A percentile compares a stretch with the other conserved stretches of the same genome.
These are phyloP conservation scores for Tenualosa ilisha DNA, from an alignment of 2,797 vertebrate species.

Conservation along the genomic window DNA sequence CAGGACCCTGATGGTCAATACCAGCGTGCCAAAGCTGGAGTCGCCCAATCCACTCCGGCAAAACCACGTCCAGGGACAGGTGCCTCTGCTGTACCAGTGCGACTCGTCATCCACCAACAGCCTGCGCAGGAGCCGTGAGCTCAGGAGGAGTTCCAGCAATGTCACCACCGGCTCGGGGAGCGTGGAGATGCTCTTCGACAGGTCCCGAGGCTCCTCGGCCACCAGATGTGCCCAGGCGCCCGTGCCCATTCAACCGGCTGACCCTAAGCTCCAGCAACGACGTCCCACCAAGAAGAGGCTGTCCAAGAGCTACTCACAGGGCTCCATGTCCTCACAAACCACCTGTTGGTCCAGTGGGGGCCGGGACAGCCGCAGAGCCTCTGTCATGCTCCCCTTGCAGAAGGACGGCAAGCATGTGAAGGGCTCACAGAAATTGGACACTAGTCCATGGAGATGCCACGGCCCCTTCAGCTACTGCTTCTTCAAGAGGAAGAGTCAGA, in stretches of 20 bases:
- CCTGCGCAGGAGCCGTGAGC: constrained; percentile 80
- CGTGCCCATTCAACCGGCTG: constrained; percentile 63
- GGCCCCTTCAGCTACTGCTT: constrained; percentile 96
- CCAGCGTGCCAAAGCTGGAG: constrained; percentile 84
- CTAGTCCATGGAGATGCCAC: constrained; percentile 86
- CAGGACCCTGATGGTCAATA: constrained; percentile 77
- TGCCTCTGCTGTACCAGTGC: constrained; percentile 71
- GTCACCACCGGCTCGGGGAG: constrained; percentile 74
- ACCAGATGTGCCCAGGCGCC: constrained; percentile 35
- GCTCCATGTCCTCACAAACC: constrained; percentile 78
- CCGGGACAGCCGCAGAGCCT: constrained; percentile 76
- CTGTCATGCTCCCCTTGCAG: constrained; percentile 71
- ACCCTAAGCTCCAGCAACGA: constrained; percentile 77
- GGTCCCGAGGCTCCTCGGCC: constrained; percentile 62
- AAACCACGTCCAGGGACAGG: constrained; percentile 77
- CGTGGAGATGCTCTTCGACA: constrained; percentile 80
- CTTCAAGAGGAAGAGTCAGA: constrained; percentile 78
- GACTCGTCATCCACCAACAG: constrained; percentile 75
- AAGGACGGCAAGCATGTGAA: constrained; percentile 85
- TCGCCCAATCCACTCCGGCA: constrained; percentile 79
- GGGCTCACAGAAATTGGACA: constrained; percentile 82
- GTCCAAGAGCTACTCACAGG: constrained; percentile 92
- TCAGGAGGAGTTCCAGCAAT: constrained; percentile 83
- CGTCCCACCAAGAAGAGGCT: constrained; percentile 84
- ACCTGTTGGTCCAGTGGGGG: constrained; percentile 72